Base-by-base conservation (phyloP, 2,797 vertebrate species). In the Neoniphon sammara region DNA sequence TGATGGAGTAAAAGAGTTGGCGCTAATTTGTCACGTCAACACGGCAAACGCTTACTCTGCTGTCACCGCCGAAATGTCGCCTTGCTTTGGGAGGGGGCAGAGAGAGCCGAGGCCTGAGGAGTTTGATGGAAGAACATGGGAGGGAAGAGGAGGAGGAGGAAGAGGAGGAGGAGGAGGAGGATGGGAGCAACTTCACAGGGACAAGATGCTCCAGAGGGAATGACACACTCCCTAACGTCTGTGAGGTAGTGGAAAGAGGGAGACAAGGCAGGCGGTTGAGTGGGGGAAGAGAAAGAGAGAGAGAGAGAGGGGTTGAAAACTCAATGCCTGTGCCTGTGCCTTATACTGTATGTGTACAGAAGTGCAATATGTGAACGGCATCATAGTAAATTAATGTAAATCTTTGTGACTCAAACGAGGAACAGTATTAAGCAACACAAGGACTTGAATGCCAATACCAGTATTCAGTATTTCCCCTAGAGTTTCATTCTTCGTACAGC, bases 101-200 rank as follows among this genome's bases (percentile, higher is more conserved):
- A 63, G 10, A 39, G 64, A 39, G 59, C 67, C 3, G 17, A 60
- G 55, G 75, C 73, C 44, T 12, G 5, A 12, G 10, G 17, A 27
- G 31, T 67, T 80, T 72, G 56, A 88, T 80, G 80, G 75, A 62
- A 83, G 81, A 61, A 78, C 76, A 77, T 73, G 30, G 70, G 77
- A 77, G 59, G 53, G 36, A 60, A 63, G 55, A 7, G 66, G 44
- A 60, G 54, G 59, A 63, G 42, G 44, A 71, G 68, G 54, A 7
- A 62, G 44, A 59, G 54, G 59, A 63, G 44, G 44, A 61, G 68
- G 55, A 7, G 66, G 46, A 63, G 55, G 60, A 64, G 44, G 44
- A 70, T 7, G 52, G 55, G 21, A 69, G 31, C 67, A 10, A 52
- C 76, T 84, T 85, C 80, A 71, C 5, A 54, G 54, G 50, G 78